Evolutionary conservation across 1,140 invertebrate species (phyloP).

Genomic region (Heliothis subflexa): DNA sequence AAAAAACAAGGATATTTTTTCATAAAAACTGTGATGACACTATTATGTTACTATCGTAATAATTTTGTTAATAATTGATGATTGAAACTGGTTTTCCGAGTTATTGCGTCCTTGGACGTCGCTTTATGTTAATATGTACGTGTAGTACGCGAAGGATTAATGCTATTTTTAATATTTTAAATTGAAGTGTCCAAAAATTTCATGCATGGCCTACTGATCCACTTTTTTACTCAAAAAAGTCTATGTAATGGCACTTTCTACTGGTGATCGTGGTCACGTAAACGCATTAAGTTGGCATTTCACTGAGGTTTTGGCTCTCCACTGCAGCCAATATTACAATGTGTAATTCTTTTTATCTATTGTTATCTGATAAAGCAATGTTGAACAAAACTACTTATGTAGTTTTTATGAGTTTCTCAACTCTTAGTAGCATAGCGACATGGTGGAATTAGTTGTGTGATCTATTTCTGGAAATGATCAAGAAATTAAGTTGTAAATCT

Average conservation of each 20-base stretch:
- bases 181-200: conserved; percentile 32
- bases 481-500: no score
- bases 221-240: conserved; percentile 44
- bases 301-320: conserved; percentile 2
- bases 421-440: background rate
- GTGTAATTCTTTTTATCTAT: conserved; percentile 40
- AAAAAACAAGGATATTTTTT: background rate
- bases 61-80: conserved; percentile 56
- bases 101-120: conserved; percentile 55
- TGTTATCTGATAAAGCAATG: conserved; percentile 44
- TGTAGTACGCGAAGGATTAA: background rate
- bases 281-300: conserved; percentile 16
- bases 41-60: conserved; percentile 20
- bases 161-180: conserved; percentile 23
- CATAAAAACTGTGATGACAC: background rate
- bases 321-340: conserved; percentile 21
- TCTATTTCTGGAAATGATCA: background rate
- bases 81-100: conserved; percentile 59
- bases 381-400: background rate
- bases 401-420: conserved; percentile 8
- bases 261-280: conserved; percentile 22
- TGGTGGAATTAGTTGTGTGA: background rate
- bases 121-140: conserved; percentile 47
- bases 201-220: conserved; percentile 50
- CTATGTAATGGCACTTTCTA: conserved; percentile 51